Percentiles rank a stretch among this genome's conserved stretches.
Evolutionary conservation across 1,140 invertebrate species (phyloP).

Genomic region (Zaprionus vittiger): DNA sequence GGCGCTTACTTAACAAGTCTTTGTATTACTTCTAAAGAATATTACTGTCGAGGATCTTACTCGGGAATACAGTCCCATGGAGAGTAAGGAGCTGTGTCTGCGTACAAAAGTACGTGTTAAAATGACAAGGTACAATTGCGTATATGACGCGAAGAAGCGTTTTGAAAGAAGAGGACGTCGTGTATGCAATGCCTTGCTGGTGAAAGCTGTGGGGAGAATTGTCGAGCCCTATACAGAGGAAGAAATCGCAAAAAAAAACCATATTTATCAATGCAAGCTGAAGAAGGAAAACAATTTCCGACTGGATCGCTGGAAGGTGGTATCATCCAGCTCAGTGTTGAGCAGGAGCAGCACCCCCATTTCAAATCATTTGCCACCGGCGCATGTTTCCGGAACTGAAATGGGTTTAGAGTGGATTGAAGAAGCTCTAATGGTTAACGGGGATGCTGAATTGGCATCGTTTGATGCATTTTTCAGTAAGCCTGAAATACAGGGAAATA

Average conservation of each 20-base stretch:
- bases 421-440: no score
- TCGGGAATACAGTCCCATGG: slow-evolving; percentile 29
- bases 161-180: slow-evolving; percentile 34
- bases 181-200: slow-evolving; percentile 37
- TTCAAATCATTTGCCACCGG: no score
- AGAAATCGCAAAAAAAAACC: neutral
- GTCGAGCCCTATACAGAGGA: slow-evolving; percentile 34
- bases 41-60: slow-evolving; percentile 46
- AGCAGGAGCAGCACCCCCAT: neutral
- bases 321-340: neutral
- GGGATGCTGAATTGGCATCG: no score
- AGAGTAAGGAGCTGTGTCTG: slow-evolving; percentile 47
- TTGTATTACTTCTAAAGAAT: slow-evolving; percentile 25
- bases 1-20: neutral
- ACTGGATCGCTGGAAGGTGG: slow-evolving; percentile 38
- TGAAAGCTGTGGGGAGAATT: slow-evolving; percentile 47
- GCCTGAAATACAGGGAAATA: no score
- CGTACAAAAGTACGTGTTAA: slow-evolving; percentile 52
- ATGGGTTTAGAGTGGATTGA: no score
- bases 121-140: slow-evolving; percentile 46
- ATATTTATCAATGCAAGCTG: slow-evolving; percentile 9
- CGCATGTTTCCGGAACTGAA: no score
- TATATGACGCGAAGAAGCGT: slow-evolving; percentile 50
- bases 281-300: slow-evolving; percentile 50
- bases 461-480: no score